A percentile compares a stretch with the other conserved stretches of the same genome.
phyloP scores from a whole-genome alignment of 2,888 invertebrate species.

The Spatulosminthurus flaviceps region DNA sequence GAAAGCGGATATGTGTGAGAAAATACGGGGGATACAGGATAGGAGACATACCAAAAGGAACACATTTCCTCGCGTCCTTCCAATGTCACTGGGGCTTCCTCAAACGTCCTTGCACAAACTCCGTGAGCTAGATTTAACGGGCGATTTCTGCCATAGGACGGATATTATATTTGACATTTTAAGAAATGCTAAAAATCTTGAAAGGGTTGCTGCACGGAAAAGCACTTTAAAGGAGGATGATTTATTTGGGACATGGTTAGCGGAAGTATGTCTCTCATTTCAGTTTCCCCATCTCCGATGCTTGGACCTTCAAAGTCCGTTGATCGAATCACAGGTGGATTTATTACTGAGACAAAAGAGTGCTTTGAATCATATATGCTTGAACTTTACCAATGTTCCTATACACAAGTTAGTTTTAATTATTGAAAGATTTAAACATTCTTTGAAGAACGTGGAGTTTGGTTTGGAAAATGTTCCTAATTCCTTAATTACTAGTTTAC shows the following conservation, averaged over 20 bases:
- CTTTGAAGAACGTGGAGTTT: constrained; percentile 47
- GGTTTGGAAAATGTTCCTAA: constrained; percentile 41
- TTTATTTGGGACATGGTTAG: constrained; percentile 53
- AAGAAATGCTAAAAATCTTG: constrained; percentile 39
- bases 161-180: constrained; percentile 49
- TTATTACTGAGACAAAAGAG: constrained; percentile 20
- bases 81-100: constrained; percentile 29
- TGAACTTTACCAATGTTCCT: constrained; percentile 27
- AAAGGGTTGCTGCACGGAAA: constrained; percentile 38
- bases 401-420: constrained; percentile 37
- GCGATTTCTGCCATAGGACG: constrained; percentile 47
- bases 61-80: constrained; percentile 36
- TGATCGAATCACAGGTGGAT: constrained; percentile 46
- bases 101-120: constrained; percentile 40
- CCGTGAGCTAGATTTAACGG: constrained; percentile 36
- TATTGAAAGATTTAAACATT: constrained; percentile 23
- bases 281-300: constrained; percentile 39
- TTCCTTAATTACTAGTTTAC: not conserved
- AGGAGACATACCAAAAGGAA: not conserved
- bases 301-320: constrained; percentile 44
- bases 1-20: not conserved
- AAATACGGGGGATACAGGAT: not conserved
- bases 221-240: constrained; percentile 33
- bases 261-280: constrained; percentile 44
- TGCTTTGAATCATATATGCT: constrained; percentile 30